phyloP scores from a whole-genome alignment of 2,888 invertebrate genomes.

The Sinopyrophorus schimmeli region DNA sequence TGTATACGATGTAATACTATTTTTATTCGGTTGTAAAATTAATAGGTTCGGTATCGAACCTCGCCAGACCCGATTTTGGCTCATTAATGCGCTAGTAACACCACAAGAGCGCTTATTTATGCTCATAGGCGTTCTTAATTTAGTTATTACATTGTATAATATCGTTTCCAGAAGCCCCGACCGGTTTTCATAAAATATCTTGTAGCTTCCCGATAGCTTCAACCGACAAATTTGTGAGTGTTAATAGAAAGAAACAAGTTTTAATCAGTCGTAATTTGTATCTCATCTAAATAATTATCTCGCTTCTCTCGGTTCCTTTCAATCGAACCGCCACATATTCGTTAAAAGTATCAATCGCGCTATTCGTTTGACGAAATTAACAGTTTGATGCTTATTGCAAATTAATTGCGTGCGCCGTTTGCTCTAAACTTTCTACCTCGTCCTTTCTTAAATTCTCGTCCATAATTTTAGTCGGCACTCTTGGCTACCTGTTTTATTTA shows the following conservation, averaged over 20 bases:
- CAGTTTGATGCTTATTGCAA: too few species aligned
- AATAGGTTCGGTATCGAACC: slow-evolving; percentile 44
- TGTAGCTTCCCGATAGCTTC: slow-evolving; percentile 26
- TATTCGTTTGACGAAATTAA: too few species aligned
- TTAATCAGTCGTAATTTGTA: slow-evolving; percentile 10
- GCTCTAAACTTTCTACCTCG: slow-evolving; percentile 15
- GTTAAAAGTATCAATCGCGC: too few species aligned
- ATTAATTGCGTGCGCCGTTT: too few species aligned
- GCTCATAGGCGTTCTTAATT: slow-evolving; percentile 41
- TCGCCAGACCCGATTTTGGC: slow-evolving; percentile 42
- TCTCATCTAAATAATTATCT: slow-evolving; percentile 22
- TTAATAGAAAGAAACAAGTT: slow-evolving; percentile 24
- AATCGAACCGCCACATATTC: too few species aligned
- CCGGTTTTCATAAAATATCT: slow-evolving; percentile 30
- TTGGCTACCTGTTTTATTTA: slow-evolving; percentile 28
- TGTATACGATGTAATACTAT: slow-evolving; percentile 39
- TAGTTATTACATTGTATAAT: slow-evolving; percentile 42
- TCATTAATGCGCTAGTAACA: slow-evolving; percentile 38
- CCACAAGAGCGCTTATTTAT: slow-evolving; percentile 41
- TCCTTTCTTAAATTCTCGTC: slow-evolving; percentile 3
- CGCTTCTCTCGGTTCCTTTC: slow-evolving; percentile 3
- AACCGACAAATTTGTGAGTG: slow-evolving; percentile 21
- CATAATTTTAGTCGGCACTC: slow-evolving; percentile 12
- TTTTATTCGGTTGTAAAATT: slow-evolving; percentile 44
- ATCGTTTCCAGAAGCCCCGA: slow-evolving; percentile 38